Conservation (phyloP, 53 echinoderm and acorn worm species). For the Hippasteria phrygiana region DNA sequence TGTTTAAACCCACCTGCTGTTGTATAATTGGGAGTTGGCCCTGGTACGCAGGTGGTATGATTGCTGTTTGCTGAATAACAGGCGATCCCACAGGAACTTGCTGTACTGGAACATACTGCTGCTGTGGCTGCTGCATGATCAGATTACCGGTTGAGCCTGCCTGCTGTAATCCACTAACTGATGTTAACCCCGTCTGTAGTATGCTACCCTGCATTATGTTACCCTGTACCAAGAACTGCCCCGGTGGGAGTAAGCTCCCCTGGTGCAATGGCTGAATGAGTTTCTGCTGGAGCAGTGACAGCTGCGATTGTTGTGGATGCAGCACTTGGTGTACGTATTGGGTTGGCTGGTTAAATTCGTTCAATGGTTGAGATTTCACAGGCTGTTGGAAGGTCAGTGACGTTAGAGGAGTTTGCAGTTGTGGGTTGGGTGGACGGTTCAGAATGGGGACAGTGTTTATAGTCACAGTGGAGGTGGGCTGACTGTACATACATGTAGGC, state of each 20-base stretch:
- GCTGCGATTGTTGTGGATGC: constrained; percentile 68
- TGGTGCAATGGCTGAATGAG: constrained; percentile 68
- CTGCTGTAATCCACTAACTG: neutral
- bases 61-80: constrained; percentile 55
- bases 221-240: constrained; percentile 58
- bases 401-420: constrained; percentile 4
- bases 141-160: constrained; percentile 4
- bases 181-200: constrained; percentile 38
- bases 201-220: constrained; percentile 57
- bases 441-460: neutral
- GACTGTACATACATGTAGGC: neutral
- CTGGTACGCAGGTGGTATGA: constrained; percentile 56
- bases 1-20: neutral
- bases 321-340: constrained; percentile 58
- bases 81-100: constrained; percentile 16
- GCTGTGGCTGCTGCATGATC: constrained; percentile 60
- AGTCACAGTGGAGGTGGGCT: constrained; percentile 11
- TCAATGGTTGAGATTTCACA: neutral
- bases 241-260: constrained; percentile 33
- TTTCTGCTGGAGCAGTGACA: constrained; percentile 67
- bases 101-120: constrained; percentile 53
- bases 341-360: neutral
- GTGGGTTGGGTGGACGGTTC: constrained; percentile 18
- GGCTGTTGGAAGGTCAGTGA: constrained; percentile 22
- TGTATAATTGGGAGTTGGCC: constrained; percentile 45